These are phyloP conservation scores for Sturmia bella DNA, from an alignment of 2,888 invertebrate genomes.

Conservation along the genomic window DNA sequence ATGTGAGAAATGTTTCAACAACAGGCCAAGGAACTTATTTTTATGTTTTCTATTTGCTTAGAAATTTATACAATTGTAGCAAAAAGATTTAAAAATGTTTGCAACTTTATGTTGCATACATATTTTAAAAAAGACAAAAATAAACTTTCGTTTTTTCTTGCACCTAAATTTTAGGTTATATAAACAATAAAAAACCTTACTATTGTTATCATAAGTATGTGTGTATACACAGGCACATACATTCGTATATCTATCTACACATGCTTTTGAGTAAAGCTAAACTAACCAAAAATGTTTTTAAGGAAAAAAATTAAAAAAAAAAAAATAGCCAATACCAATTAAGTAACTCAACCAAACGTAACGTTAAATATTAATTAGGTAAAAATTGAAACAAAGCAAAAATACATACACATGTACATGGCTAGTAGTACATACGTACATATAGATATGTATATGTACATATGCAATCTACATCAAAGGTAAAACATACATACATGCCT, in stretches of 20 bases:
- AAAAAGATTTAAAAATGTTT: conserved; percentile 1
- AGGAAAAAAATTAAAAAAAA: conserved; percentile 32
- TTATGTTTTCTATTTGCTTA: conserved; percentile 39
- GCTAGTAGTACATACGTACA: no score
- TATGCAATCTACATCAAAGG: conserved; percentile 7
- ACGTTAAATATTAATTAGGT: conserved; percentile 71
- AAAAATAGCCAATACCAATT: conserved; percentile 61
- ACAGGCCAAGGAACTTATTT: conserved; percentile 36
- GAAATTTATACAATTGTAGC: conserved; percentile 33
- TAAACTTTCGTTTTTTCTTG: conserved; percentile 24
- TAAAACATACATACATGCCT: conserved; percentile 26
- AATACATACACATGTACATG: not conserved
- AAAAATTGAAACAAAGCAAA: conserved; percentile 29
- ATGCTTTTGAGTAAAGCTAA: conserved; percentile 1
- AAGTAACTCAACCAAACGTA: conserved; percentile 70
- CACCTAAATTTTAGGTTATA: conserved; percentile 46
- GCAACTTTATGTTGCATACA: conserved; percentile 34
- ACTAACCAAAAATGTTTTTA: conserved; percentile 27
- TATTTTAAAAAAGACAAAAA: conserved; percentile 32
- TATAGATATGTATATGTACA: no score
- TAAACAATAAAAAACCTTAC: conserved; percentile 34
- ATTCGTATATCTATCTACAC: not conserved
- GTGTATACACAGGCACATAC: not conserved
- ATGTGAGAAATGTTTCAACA: conserved; percentile 8
- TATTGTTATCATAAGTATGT: not conserved